These are phyloP conservation scores for Phaethornis superciliosus DNA, from an alignment of 2,113 vertebrate genomes.

Conservation along the genomic window DNA sequence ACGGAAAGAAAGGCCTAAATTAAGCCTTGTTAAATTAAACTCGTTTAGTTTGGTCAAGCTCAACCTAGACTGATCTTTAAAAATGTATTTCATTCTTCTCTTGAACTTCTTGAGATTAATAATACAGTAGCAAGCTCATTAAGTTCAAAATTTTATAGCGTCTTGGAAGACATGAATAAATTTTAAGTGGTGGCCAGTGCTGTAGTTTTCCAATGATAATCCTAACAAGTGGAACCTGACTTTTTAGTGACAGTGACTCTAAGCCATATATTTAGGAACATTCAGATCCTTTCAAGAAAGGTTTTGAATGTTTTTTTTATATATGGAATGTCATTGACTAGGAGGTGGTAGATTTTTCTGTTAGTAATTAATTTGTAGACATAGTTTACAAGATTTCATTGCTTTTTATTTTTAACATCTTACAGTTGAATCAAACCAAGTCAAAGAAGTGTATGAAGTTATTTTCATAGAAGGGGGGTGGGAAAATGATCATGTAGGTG, in stretches of 20 bases:
- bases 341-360: neutral
- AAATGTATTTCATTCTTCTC: conserved; percentile 44
- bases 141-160: conserved; percentile 32
- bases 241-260: neutral
- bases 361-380: neutral
- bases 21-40: conserved; percentile 57
- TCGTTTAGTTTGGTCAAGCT: conserved; percentile 23
- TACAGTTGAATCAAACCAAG: neutral
- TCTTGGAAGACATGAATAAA: neutral
- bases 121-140: conserved; percentile 29
- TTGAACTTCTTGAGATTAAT: conserved; percentile 39
- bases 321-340: neutral
- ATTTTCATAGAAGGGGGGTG: neutral
- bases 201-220: neutral
- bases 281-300: neutral
- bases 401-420: neutral
- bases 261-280: neutral
- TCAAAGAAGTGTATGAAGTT: neutral
- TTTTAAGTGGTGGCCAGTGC: neutral
- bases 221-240: neutral
- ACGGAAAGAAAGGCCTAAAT: conserved; percentile 27
- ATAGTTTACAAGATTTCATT: neutral
- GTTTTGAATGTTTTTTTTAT: neutral
- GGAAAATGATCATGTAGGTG: neutral
- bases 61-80: conserved; percentile 28